Conservation (phyloP, 2,888 invertebrate species). For the Ceramica pisi region DNA sequence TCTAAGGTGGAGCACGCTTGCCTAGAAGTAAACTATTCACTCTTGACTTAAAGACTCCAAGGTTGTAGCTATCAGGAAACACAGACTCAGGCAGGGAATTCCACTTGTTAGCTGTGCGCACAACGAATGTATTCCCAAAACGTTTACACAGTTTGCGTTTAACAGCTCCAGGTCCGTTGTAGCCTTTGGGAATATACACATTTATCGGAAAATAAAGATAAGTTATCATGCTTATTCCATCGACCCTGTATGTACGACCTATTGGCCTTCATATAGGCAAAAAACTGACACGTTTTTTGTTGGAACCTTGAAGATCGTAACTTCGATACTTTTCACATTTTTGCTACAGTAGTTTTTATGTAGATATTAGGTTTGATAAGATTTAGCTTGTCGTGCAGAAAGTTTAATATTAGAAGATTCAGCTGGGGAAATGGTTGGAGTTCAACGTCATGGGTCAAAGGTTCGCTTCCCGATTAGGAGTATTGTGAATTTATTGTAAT, state of each 20-base stretch:
- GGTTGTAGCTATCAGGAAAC: too few relatives aligned
- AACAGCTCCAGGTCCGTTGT: too few relatives aligned
- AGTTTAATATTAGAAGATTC: slow-evolving; percentile 4
- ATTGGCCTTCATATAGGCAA: slow-evolving; percentile 7
- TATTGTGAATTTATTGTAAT: too few relatives aligned
- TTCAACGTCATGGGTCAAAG: background rate
- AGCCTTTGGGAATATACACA: too few relatives aligned
- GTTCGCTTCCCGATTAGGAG: background rate
- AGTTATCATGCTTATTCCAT: background rate
- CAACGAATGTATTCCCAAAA: too few relatives aligned
- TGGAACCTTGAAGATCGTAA: slow-evolving; percentile 17
- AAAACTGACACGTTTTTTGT: slow-evolving; percentile 20
- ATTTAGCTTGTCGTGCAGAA: slow-evolving; percentile 19
- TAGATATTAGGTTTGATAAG: slow-evolving; percentile 15
- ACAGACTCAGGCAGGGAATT: too few relatives aligned
- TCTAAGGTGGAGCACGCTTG: too few relatives aligned
- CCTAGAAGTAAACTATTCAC: too few relatives aligned
- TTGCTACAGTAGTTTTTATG: slow-evolving; percentile 20
- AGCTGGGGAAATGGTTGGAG: background rate
- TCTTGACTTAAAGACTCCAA: too few relatives aligned
- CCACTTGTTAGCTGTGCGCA: too few relatives aligned
- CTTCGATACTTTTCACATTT: slow-evolving; percentile 28
- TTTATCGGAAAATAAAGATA: too few relatives aligned
- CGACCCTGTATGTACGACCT: background rate
- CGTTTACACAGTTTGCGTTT: too few relatives aligned